Base-by-base conservation (phyloP, 2,797 vertebrate species). In the Oreortyx pictus region DNA sequence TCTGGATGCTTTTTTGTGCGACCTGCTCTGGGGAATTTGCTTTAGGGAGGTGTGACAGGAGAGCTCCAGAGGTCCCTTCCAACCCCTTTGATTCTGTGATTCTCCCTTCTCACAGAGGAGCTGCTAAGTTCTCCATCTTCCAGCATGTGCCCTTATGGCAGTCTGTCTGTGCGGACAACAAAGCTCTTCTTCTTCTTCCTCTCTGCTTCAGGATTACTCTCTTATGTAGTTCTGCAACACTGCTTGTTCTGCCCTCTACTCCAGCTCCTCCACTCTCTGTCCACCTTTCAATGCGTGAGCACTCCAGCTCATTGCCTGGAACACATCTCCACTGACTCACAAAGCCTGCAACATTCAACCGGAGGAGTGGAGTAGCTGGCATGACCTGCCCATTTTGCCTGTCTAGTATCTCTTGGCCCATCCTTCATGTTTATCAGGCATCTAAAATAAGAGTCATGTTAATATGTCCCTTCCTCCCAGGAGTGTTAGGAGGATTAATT, bases 401-500 rank as follows among this genome's bases (percentile, higher is more conserved):
- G 54, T 20, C 91, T 90, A 78, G 59, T 22, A 5, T 65, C 82
- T 78, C 47, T 76, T 68, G 68, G 68, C 29, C 79, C 41, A 41
- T 33, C 60, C 70, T 79, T 54, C 35, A 23, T 90, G 79, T 94
- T 94, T 91, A 50, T 85, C 87, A 79, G 84, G 47, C 25, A 0
- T 57, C 86, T 95, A 49, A 90, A 90, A 35, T 29, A 74, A 68
- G 62, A 95, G 56, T 71, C 61, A 7, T 57, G 44, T 20, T 62
- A 37, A 49, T 82, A 56, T 8, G n/a, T 72, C 59, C 79, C 75
- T 90, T 92, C 79, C 70, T 92, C 74, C 77, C 66, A 25, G 37
- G 82, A 72, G 70, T 4, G 52, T 8, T 62, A 44, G 62, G 37
- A 81, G 68, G 80, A 88, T 92, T 92, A 41, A 90, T 93, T 89